Evolutionary conservation across 2,888 invertebrate species (phyloP).

Genomic region (Acanthosepion lycidas): DNA sequence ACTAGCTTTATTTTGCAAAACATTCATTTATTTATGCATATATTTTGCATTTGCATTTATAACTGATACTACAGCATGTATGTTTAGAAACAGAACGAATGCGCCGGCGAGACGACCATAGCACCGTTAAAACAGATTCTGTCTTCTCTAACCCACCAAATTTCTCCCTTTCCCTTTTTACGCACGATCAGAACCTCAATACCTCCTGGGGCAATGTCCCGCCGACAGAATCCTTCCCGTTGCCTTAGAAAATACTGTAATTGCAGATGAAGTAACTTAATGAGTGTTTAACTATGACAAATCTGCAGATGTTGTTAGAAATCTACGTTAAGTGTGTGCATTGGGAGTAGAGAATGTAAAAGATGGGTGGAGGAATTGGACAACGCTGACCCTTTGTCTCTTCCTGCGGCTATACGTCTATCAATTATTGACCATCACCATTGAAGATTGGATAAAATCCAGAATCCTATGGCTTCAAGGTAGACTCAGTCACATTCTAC

Average conservation of each 20-base stretch:
- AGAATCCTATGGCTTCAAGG: not conserved
- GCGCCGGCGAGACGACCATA: not conserved
- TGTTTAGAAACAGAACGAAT: not conserved
- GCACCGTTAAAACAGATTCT: not conserved
- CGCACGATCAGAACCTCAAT: not conserved
- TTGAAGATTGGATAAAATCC: not conserved
- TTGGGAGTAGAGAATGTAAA: not conserved
- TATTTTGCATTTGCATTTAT: not conserved
- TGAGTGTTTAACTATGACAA: not conserved
- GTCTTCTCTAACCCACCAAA: not conserved
- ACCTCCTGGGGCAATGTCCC: not conserved
- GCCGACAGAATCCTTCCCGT: not conserved
- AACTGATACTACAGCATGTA: not conserved
- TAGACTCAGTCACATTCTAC: not conserved
- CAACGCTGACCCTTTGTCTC: constrained; percentile 33
- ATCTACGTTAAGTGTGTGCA: constrained; percentile 22
- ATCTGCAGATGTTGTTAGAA: constrained; percentile 33
- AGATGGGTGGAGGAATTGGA: not conserved
- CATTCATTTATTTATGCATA: no score
- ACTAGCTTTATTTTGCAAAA: not conserved
- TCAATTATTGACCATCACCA: constrained; percentile 21
- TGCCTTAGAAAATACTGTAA: not conserved
- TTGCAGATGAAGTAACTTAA: constrained; percentile 33
- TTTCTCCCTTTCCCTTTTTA: not conserved
- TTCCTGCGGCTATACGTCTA: not conserved